These are phyloP conservation scores for Bolborhynchus lineola DNA, from an alignment of 2,113 vertebrate species.

Conservation along the genomic window DNA sequence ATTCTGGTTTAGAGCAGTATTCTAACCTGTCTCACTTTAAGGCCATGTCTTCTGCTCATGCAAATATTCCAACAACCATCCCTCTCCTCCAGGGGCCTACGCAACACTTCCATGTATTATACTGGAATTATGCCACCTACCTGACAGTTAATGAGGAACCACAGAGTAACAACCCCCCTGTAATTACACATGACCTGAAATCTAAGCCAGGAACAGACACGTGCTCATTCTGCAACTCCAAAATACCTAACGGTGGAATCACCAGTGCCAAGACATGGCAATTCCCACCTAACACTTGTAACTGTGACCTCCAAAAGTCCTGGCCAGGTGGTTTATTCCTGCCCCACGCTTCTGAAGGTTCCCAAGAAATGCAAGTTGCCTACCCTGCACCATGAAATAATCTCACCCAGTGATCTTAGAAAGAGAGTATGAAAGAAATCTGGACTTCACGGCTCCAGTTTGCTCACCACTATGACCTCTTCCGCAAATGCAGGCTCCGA, in stretches of 20 bases:
- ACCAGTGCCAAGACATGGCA: background rate
- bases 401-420: constrained; percentile 54
- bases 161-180: background rate
- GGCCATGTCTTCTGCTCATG: background rate
- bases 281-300: background rate
- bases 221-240: background rate
- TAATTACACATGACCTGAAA: background rate
- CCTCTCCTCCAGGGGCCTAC: background rate
- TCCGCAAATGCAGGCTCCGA: background rate
- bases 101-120: background rate
- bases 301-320: background rate
- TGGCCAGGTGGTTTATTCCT: background rate
- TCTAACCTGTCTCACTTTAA: background rate
- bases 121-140: constrained; percentile 27
- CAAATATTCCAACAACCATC: background rate
- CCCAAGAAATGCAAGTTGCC: constrained; percentile 27
- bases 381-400: constrained; percentile 6
- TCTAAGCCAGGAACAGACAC: background rate
- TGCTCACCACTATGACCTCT: background rate
- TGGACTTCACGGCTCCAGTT: constrained; percentile 28
- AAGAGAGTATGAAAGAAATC: constrained; percentile 64
- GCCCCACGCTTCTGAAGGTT: background rate
- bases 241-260: background rate
- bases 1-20: background rate
- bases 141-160: background rate